Percentiles rank a stretch among this genome's conserved stretches.
These are phyloP conservation scores for Tetragonisca angustula DNA, from an alignment of 2,888 invertebrate genomes.

Conservation along the genomic window DNA sequence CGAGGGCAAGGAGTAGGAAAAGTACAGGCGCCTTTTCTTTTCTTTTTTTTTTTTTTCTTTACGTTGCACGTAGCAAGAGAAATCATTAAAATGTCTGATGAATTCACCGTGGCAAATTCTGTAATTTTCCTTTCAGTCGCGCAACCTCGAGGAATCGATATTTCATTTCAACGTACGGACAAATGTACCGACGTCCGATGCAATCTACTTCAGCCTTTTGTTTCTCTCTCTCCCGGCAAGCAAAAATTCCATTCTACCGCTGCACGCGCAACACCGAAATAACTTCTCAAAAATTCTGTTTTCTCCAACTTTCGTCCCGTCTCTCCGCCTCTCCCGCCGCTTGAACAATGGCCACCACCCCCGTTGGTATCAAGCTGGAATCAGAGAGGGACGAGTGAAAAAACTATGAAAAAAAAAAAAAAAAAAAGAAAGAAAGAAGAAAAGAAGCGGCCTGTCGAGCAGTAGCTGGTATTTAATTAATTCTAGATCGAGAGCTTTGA, in stretches of 20 bases:
- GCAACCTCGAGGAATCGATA: background rate
- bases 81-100: no score
- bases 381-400: no score
- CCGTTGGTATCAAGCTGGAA: background rate
- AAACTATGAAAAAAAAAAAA: background rate
- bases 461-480: conserved; percentile 70
- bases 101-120: no score
- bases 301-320: conserved; percentile 6
- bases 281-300: conserved; percentile 14
- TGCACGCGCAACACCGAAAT: background rate
- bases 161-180: background rate
- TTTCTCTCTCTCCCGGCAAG: background rate
- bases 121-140: no score
- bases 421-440: conserved; percentile 23
- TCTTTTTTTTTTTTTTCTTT: no score
- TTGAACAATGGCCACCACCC: background rate
- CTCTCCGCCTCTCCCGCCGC: background rate
- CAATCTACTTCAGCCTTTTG: background rate
- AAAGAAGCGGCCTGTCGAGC: conserved; percentile 54
- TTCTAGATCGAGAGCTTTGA: conserved; percentile 75
- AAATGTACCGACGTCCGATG: no score
- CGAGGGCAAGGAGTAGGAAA: no score
- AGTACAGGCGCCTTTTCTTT: no score
- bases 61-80: no score
- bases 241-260: conserved; percentile 1